phyloP scores from a whole-genome alignment of 2,797 vertebrate genomes.

The Sciurus vulgaris region DNA sequence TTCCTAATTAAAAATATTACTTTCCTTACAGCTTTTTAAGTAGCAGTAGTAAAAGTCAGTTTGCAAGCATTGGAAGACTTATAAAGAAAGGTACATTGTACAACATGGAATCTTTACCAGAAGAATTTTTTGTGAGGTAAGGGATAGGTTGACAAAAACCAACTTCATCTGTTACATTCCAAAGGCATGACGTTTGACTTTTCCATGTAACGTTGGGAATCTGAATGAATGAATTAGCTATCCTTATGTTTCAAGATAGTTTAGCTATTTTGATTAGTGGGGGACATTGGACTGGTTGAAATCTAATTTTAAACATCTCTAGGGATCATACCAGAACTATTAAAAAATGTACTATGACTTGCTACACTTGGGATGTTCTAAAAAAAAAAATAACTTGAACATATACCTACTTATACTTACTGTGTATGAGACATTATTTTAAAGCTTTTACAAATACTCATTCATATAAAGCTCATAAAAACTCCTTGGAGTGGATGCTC shows the following conservation, averaged over 20 bases:
- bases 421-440: not conserved
- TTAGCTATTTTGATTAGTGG: not conserved
- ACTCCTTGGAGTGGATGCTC: not conserved
- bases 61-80: constrained; percentile 52
- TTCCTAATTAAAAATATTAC: constrained; percentile 64
- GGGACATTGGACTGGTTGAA: not conserved
- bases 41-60: constrained; percentile 41
- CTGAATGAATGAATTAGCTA: not conserved
- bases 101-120: constrained; percentile 77
- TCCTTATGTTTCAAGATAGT: constrained; percentile 9
- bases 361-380: not conserved
- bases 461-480: not conserved
- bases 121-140: constrained; percentile 78
- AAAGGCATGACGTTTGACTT: not conserved
- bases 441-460: constrained; percentile 14
- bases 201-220: constrained; percentile 28
- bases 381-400: constrained; percentile 38
- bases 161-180: not conserved
- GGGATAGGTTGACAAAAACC: not conserved
- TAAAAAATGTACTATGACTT: not conserved
- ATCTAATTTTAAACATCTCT: constrained; percentile 47
- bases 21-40: constrained; percentile 75
- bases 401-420: not conserved
- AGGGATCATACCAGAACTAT: not conserved
- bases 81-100: constrained; percentile 24